Base-by-base conservation (phyloP, 2,888 invertebrate species). In the Horisme vitalbata region DNA sequence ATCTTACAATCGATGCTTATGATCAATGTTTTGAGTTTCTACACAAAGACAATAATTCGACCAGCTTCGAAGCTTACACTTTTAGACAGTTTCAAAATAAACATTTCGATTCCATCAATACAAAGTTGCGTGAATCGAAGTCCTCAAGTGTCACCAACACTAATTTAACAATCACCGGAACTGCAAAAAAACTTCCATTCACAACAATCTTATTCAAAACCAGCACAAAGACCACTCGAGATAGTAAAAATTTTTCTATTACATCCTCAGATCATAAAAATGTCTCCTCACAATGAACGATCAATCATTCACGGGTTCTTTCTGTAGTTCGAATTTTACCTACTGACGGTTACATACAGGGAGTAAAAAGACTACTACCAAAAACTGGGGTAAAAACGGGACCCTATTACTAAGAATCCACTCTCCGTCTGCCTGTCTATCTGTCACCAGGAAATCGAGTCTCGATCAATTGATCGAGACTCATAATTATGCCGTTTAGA, bases 141-240 rank as follows among this genome's bases (percentile, higher is more conserved):
- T 39, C 13, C 46, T 41, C 39, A 51, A 54, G 57, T 55, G 41
- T 59, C 61, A 63, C 59, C 57, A 60, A 75, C 79, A 77, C 75
- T 75, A 80, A 80, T 80, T 72, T 69, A 68, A 77, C 74, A 73
- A 63, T 75, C 75, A 74, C 83, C 87, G 87, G 87, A 86, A 84
- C 83, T 77, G 73, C 73, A 79, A 77, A 79, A 80, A 80, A 59
- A 41, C 54, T 53, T 68, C 68, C 63, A 69, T 68, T 67, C 65
- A 75, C 75, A 80, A 79, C 68, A 56, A 54, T 46, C 58, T 63
- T 64, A 65, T 67, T 63, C 65, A 61, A 57, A 74, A 67, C 71
- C 76, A 74, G 79, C 71, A 79, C 70, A 74, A 72, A 74, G 68
- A 65, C 58, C 65, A 74, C 79, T 77, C 69, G 56, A 71, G 52